phyloP scores from a whole-genome alignment of 2,888 invertebrate species.

The Lamellibrachia columna region DNA sequence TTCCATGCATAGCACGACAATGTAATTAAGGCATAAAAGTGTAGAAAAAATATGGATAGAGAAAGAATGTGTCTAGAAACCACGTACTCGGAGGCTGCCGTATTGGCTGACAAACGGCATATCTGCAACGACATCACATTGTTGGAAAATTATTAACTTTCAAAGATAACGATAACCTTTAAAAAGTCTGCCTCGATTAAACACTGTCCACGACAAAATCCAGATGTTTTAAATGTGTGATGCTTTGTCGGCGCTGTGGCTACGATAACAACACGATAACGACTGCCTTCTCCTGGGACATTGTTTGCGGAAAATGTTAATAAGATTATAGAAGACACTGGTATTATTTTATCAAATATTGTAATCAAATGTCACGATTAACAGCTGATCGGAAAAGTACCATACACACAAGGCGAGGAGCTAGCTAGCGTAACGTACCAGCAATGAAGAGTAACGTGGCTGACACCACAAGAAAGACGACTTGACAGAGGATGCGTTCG shows the following conservation, averaged over 20 bases:
- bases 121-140: not conserved
- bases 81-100: not conserved
- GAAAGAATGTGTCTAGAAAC: not conserved
- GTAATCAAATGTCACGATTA: no score
- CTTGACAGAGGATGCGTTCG: not conserved
- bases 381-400: no score
- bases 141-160: not conserved
- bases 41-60: not conserved
- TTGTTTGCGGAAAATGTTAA: no score
- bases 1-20: not conserved
- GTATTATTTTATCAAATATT: no score
- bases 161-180: not conserved
- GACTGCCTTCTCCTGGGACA: no score
- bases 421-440: not conserved
- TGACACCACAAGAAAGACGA: constrained; percentile 16
- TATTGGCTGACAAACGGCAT: not conserved
- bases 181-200: not conserved
- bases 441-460: not conserved
- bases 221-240: no score
- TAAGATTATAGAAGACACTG: no score
- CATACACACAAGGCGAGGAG: not conserved
- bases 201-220: not conserved
- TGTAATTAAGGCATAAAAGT: not conserved
- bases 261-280: no score
- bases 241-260: no score